phyloP scores from a whole-genome alignment of 2,888 invertebrate species.

The Thereva nobilitata region DNA sequence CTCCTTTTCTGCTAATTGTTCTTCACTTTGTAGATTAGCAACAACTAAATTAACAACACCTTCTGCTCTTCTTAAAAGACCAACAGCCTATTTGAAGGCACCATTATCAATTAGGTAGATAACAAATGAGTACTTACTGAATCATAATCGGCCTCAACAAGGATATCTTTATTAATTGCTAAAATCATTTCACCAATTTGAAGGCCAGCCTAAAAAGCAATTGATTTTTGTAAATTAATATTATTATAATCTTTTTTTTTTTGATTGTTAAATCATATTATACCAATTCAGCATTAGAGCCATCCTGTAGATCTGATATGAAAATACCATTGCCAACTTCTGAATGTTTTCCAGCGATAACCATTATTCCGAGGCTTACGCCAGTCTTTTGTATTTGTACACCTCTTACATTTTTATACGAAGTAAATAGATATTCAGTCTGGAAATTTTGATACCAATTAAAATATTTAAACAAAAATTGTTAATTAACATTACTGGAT shows the following conservation, averaged over 20 bases:
- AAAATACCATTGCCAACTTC: slow-evolving; percentile 92
- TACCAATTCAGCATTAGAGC: slow-evolving; percentile 85
- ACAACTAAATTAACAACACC: slow-evolving; percentile 83
- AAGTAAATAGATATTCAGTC: slow-evolving; percentile 48
- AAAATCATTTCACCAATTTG: slow-evolving; percentile 97
- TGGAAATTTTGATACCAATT: slow-evolving; percentile 6
- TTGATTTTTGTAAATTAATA: too few species aligned
- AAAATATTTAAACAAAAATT: background rate
- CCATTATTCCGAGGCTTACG: slow-evolving; percentile 86
- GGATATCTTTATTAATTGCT: slow-evolving; percentile 91
- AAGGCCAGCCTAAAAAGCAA: slow-evolving; percentile 76
- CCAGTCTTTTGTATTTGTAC: slow-evolving; percentile 83
- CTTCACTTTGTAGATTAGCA: slow-evolving; percentile 78
- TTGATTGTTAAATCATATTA: background rate
- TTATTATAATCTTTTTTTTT: background rate
- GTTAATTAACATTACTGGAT: slow-evolving; percentile 67
- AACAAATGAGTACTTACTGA: slow-evolving; percentile 63
- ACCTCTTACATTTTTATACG: slow-evolving; percentile 78
- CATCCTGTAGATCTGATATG: slow-evolving; percentile 89
- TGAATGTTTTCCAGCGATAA: slow-evolving; percentile 90
- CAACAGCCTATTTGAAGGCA: slow-evolving; percentile 69
- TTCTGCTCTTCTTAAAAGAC: slow-evolving; percentile 81
- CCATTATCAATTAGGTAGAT: background rate
- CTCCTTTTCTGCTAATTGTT: slow-evolving; percentile 63
- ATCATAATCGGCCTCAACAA: slow-evolving; percentile 84